A percentile compares a stretch with the other conserved stretches of the same genome.
These are phyloP conservation scores for Xestobium rufovillosum DNA, from an alignment of 2,888 invertebrate species.

Conservation along the genomic window DNA sequence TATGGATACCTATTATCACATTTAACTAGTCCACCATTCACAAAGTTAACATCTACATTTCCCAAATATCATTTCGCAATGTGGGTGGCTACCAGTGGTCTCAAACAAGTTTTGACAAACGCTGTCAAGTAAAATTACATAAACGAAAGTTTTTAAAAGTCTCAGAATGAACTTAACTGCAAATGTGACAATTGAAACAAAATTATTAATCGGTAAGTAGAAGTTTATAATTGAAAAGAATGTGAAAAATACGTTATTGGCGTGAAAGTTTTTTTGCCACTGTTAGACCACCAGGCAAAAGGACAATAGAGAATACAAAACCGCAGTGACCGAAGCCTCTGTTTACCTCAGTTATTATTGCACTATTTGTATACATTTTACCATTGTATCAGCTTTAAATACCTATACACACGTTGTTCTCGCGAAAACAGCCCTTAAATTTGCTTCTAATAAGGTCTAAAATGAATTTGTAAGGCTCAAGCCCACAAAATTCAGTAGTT, in stretches of 20 bases:
- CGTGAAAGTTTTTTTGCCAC: conserved; percentile 20
- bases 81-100: conserved; percentile 19
- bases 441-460: not conserved
- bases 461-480: too few species aligned
- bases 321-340: conserved; percentile 36
- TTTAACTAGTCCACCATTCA: not conserved
- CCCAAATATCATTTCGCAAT: conserved; percentile 8
- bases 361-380: conserved; percentile 40
- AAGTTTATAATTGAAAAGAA: too few species aligned
- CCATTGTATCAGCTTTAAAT: conserved; percentile 34
- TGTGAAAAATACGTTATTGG: not conserved
- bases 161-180: too few species aligned
- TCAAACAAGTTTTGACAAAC: too few species aligned
- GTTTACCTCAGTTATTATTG: conserved; percentile 41
- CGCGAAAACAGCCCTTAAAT: conserved; percentile 1
- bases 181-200: too few species aligned
- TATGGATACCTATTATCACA: not conserved
- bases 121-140: too few species aligned
- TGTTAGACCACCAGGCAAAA: conserved; percentile 22
- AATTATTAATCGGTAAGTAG: too few species aligned
- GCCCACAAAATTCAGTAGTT: too few species aligned
- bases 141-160: too few species aligned
- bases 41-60: conserved; percentile 16
- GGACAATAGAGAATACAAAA: conserved; percentile 28
- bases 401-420: conserved; percentile 25